Base-by-base conservation (phyloP, 2,113 vertebrate genomes). In the Tricholaema leucomelas region DNA sequence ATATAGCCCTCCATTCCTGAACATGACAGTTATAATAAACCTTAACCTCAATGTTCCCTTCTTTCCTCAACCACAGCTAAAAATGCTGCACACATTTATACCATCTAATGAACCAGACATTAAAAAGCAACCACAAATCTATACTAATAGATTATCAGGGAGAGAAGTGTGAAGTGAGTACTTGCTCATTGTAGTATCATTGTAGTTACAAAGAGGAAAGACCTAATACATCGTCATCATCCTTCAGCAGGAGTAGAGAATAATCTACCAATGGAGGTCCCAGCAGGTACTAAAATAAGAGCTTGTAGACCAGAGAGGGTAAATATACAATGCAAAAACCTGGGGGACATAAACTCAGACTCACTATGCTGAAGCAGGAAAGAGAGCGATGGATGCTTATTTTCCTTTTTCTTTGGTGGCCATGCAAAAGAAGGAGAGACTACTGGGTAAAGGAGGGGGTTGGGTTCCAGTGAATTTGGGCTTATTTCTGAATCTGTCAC, bases 61-160 rank as follows among this genome's bases (percentile, higher is more conserved):
- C 88, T 93, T 96, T 96, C 90, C 84, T 92, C 90, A 96, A 97
- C 92, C 90, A 54, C 96, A 96, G 66, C 83, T 95, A 93, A 93
- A 96, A 90, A 61, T 64, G 94, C 72, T 93, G 56, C 85, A 88
- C 91, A 64, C 76, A 89, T 94, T 91, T 84, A 94, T 90, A 79
- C 71, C 84, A 63, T 87, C 76, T 97, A 97, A 96, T 95, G 95
- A 98, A 94, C 92, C 58, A 97, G 91, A 73, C 94, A 94, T 96
- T 97, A 91, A 97, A 96, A 93, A 82, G 81, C 94, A 72, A 82
- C 97, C 97, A 94, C 97, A 92, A 93, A 98, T 97, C 97, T 96
- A 96, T 96, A 97, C 52, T 82, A 95, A 86, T 82, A 95, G 93
- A 92, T 96, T 95, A 95, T 71, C 35, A 92, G 83, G 89, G 95